Conservation (phyloP, 2,888 invertebrate species). For the Drosophila eohydei region DNA sequence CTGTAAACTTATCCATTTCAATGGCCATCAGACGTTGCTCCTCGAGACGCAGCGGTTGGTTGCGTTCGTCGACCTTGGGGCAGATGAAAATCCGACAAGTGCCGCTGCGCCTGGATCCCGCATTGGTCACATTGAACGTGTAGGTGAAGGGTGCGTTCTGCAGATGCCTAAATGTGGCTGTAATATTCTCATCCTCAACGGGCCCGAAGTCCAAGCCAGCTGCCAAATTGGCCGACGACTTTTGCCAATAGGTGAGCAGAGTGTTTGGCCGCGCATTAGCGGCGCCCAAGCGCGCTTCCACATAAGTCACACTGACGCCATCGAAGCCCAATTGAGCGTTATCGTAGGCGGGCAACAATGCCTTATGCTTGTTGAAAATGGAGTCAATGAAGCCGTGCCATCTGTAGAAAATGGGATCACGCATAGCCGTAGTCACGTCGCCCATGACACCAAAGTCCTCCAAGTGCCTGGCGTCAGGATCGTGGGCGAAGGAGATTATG, state of each 20-base stretch:
- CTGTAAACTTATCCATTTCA: conserved; percentile 89
- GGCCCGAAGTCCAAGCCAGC: conserved; percentile 92
- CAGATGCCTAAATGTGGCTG: conserved; percentile 91
- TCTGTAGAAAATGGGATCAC: conserved; percentile 94
- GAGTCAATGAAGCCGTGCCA: conserved; percentile 93
- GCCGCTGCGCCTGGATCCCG: conserved; percentile 85
- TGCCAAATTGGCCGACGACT: conserved; percentile 91
- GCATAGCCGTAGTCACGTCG: conserved; percentile 93
- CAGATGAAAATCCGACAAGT: conserved; percentile 89
- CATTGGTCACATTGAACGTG: conserved; percentile 87
- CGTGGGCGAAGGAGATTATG: conserved; percentile 90
- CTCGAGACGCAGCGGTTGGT: conserved; percentile 86
- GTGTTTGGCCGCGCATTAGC: conserved; percentile 85
- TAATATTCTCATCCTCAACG: conserved; percentile 87
- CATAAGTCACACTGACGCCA: conserved; percentile 64
- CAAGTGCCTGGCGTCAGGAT: conserved; percentile 89
- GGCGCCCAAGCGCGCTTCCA: conserved; percentile 68
- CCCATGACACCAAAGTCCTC: conserved; percentile 92
- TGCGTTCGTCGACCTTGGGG: conserved; percentile 88
- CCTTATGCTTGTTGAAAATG: conserved; percentile 90
- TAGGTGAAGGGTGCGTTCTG: conserved; percentile 91
- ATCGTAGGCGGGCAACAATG: conserved; percentile 87
- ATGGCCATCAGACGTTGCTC: conserved; percentile 88
- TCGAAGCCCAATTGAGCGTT: conserved; percentile 75
- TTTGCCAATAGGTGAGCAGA: conserved; percentile 91